Conservation (phyloP, 1,140 invertebrate species). For the Ceratosolen fusciceps region DNA sequence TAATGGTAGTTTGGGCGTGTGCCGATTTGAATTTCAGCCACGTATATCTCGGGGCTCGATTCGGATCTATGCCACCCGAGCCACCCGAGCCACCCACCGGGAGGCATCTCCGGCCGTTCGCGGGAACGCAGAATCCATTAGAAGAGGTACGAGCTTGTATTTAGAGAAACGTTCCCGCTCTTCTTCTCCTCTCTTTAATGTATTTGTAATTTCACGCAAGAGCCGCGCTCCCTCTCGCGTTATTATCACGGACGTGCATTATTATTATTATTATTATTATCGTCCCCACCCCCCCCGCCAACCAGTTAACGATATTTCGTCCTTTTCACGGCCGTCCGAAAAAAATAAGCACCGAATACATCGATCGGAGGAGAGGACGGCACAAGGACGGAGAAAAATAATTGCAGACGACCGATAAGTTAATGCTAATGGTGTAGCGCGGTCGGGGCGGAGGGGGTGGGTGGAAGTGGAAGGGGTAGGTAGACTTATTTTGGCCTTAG, state of each 20-base stretch:
- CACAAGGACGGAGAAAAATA: too few species aligned
- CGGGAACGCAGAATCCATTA: too few species aligned
- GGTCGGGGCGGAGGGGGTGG: too few species aligned
- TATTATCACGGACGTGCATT: background rate
- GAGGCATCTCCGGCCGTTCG: background rate
- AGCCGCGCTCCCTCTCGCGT: background rate
- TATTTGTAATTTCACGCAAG: constrained; percentile 5
- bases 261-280: too few species aligned
- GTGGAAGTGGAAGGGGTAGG: too few species aligned
- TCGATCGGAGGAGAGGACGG: too few species aligned
- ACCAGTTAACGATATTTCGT: background rate
- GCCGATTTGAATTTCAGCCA: constrained; percentile 40
- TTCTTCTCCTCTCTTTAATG: constrained; percentile 12
- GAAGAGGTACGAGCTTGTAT: constrained; percentile 17
- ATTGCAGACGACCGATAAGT: too few species aligned
- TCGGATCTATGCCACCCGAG: constrained; percentile 20
- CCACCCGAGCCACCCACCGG: too few species aligned
- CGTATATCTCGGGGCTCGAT: constrained; percentile 18
- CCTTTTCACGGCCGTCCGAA: too few species aligned
- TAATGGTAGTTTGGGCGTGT: constrained; percentile 19
- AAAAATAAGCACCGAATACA: too few species aligned
- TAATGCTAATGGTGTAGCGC: too few species aligned
- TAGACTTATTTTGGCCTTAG: too few species aligned
- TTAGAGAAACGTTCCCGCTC: background rate
- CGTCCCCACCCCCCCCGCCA: background rate